Conservation (phyloP, 1,140 invertebrate species). For the Cheumatopsyche charites region DNA sequence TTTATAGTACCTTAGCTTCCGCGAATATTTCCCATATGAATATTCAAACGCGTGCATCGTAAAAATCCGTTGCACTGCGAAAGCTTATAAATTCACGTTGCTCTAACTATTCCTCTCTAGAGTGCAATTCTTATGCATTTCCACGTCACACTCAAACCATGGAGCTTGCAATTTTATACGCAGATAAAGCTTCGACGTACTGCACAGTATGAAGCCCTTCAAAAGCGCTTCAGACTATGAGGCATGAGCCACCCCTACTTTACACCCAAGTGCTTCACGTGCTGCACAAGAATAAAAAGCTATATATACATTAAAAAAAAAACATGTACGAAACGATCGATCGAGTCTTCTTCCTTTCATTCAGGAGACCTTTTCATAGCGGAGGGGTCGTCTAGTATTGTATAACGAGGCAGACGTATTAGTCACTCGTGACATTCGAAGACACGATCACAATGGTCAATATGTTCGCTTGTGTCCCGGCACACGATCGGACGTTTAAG, state of each 20-base stretch:
- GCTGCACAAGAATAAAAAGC: neutral
- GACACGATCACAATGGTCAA: neutral
- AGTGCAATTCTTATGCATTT: too few relatives aligned
- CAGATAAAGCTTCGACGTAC: neutral
- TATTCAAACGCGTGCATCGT: too few relatives aligned
- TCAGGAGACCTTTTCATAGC: neutral
- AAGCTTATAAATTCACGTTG: too few relatives aligned
- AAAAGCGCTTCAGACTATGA: constrained; percentile 7
- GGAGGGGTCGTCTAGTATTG: neutral
- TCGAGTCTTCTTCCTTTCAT: constrained; percentile 5
- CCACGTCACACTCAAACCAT: too few relatives aligned
- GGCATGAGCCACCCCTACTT: neutral
- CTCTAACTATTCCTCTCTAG: too few relatives aligned
- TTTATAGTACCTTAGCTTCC: too few relatives aligned
- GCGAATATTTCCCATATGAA: too few relatives aligned
- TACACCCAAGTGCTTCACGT: neutral
- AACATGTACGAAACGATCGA: neutral
- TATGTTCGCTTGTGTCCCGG: too few relatives aligned
- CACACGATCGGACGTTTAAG: neutral
- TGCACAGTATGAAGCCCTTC: constrained; percentile 1
- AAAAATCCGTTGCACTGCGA: too few relatives aligned
- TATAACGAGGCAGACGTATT: constrained; percentile 38
- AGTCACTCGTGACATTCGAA: constrained; percentile 42
- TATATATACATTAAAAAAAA: neutral
- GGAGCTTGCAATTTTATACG: constrained; percentile 15